Base-by-base conservation (phyloP, 2,113 vertebrate species). In the Perccottus glenii region DNA sequence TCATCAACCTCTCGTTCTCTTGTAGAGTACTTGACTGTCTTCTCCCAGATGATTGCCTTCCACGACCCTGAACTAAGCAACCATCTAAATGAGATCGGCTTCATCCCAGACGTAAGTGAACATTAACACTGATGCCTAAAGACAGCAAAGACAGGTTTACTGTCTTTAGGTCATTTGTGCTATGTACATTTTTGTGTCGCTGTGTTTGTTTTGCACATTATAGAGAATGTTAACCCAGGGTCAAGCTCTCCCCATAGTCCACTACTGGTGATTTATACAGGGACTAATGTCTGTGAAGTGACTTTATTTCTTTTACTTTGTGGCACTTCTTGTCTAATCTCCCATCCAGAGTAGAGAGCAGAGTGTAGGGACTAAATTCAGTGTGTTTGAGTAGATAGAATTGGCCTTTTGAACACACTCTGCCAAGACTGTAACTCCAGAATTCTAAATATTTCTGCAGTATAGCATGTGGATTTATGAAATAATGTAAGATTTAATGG, bases 11-110 rank as follows among this genome's bases (percentile, higher is more conserved):
- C n/a, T 27, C 40, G 51, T 73, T 44, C 67, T 10, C 27, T 14
- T 78, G 7, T 71, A 99, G 98, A 99, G 81, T 99, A 99, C 82
- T 91, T 99, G 90, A 98, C 96, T 0, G 96, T 99, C 67, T 99
- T 99, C 91, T 99, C 98, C 75, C 97, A 99, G 89, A 97, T 98
- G 96, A 99, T 98, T 75, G 95, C 96, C 33, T 99, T 99, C 90
- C 98, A 99, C 40, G 98, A 99, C 88, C 98, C 98, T 5, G 96
- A 99, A 88, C 92, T 99, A 61, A 98, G 95, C 91, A 99, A 98
- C 87, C 98, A 99, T 86, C 95, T 99, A 59, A 99, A 98, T 77
- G 96, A 98, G 86, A 99, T 99, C 77, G 96, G 97, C 50, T 99
- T 99, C 86, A 99, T 99, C 85, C 97, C 98, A 81, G 98, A 99